Conservation (phyloP, 2,797 vertebrate genomes). For the Aphelocoma californica region DNA sequence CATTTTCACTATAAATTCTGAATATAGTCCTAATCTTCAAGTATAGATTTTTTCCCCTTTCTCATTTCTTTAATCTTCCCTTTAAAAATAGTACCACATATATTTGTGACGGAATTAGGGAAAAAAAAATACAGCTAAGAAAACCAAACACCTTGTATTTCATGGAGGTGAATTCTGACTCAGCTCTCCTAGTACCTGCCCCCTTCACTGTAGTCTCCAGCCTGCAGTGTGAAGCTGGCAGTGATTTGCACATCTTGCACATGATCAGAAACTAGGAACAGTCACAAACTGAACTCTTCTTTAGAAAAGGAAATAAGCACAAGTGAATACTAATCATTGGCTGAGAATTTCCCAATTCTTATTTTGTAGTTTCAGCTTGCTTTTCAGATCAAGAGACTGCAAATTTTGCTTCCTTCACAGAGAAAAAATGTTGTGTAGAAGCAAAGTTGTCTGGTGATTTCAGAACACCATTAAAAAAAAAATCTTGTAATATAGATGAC, state of each 20-base stretch:
- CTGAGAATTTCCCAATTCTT: not conserved
- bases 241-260: not conserved
- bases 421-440: not conserved
- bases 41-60: fast-evolving
- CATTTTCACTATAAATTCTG: not conserved
- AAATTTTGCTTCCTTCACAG: not conserved
- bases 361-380: not conserved
- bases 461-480: not conserved
- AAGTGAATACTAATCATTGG: not conserved
- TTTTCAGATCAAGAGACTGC: not conserved
- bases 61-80: not conserved
- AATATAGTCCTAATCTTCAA: not conserved
- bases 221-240: not conserved
- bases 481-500: not conserved
- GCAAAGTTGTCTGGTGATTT: not conserved
- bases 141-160: not conserved
- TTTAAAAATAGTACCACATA: not conserved
- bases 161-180: not conserved
- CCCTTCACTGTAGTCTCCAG: not conserved
- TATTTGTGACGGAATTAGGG: not conserved
- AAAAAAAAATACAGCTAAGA: not conserved
- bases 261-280: not conserved
- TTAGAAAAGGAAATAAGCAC: not conserved
- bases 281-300: not conserved
- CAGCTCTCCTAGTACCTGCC: not conserved